Percentiles rank a stretch among this genome's conserved stretches.
phyloP scores from a whole-genome alignment of 2,888 invertebrate species.

The Hyalella azteca region DNA sequence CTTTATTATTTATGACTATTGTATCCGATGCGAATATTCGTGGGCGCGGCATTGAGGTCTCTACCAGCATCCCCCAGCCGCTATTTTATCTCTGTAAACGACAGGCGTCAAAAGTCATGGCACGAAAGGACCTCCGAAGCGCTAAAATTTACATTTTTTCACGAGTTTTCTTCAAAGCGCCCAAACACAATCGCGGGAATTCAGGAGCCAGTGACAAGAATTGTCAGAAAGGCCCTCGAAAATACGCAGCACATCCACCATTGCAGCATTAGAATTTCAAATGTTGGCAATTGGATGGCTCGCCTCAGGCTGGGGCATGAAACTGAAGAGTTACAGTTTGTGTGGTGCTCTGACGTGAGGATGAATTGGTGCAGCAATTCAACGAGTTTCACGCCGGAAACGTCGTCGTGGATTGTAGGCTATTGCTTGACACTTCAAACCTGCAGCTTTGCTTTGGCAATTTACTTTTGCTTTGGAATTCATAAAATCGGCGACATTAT shows the following conservation, averaged over 20 bases:
- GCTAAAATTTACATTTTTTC: conserved; percentile 6
- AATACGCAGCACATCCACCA: conserved; percentile 33
- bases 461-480: too few relatives aligned
- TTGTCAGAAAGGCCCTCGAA: conserved; percentile 25
- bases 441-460: too few relatives aligned
- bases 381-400: neutral
- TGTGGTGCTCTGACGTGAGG: neutral
- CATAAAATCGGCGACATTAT: too few relatives aligned
- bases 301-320: neutral
- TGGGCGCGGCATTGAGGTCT: neutral
- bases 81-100: conserved; percentile 26
- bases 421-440: too few relatives aligned
- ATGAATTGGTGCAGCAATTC: conserved; percentile 6
- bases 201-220: conserved; percentile 21
- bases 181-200: conserved; percentile 30
- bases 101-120: conserved; percentile 21
- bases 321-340: conserved; percentile 19
- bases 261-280: conserved; percentile 29
- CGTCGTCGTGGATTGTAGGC: too few relatives aligned
- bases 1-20: too few relatives aligned
- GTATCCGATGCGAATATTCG: too few relatives aligned
- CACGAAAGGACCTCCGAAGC: too few relatives aligned
- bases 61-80: neutral
- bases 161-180: neutral
- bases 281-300: conserved; percentile 18